A percentile compares a stretch with the other conserved stretches of the same genome.
Evolutionary conservation across 1,140 invertebrate species (phyloP).

Genomic region (Dryas iulia): DNA sequence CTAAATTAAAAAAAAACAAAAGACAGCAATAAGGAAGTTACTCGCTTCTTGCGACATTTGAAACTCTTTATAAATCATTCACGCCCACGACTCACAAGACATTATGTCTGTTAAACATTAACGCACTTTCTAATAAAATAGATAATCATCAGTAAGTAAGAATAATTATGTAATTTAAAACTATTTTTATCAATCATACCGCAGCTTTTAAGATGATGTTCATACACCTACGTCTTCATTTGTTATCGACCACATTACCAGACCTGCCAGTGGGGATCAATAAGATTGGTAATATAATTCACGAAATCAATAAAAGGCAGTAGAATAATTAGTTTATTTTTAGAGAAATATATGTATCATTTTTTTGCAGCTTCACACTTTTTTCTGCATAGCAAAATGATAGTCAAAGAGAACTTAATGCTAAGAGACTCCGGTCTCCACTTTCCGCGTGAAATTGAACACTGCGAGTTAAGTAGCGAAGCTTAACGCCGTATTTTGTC

Average conservation of each 20-base stretch:
- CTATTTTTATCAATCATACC: conserved; percentile 23
- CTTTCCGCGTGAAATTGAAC: no score
- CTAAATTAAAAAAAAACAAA: not conserved
- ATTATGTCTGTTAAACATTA: conserved; percentile 15
- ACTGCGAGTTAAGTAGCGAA: no score
- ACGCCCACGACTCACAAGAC: not conserved
- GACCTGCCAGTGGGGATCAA: not conserved
- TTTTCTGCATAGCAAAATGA: no score
- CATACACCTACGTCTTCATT: conserved; percentile 24
- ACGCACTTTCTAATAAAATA: conserved; percentile 20
- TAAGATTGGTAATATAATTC: not conserved
- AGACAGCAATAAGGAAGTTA: not conserved
- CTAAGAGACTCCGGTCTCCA: no score
- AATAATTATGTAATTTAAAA: conserved; percentile 27
- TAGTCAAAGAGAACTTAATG: no score
- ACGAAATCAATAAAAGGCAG: not conserved
- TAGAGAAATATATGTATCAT: no score
- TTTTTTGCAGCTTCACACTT: no score
- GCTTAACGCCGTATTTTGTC: no score
- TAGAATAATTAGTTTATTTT: no score
- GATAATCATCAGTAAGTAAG: conserved; percentile 20
- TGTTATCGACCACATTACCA: not conserved
- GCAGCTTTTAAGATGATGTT: conserved; percentile 8
- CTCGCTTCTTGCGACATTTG: not conserved
- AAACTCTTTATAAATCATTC: not conserved